Evolutionary conservation across 2,888 invertebrate species (phyloP).

Genomic region (Orthosia cruda): DNA sequence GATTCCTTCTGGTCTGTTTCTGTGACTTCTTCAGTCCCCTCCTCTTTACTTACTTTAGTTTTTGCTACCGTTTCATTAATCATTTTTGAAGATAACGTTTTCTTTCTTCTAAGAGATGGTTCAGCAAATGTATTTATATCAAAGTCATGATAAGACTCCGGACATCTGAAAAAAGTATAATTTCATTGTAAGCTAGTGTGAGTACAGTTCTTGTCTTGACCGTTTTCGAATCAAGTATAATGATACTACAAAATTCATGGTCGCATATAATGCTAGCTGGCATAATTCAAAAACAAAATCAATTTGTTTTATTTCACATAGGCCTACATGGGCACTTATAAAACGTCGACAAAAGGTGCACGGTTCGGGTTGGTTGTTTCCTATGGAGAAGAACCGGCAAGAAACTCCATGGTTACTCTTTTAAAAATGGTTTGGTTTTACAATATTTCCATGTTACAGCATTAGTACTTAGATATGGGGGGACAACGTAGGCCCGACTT

Average conservation of each 20-base stretch:
- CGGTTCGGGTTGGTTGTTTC: no score
- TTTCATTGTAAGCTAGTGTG: background rate
- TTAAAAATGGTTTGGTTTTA: no score
- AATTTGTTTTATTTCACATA: no score
- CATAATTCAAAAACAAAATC: no score
- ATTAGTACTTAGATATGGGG: no score
- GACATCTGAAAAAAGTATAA: constrained; percentile 41
- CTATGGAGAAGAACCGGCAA: no score
- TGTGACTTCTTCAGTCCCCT: background rate
- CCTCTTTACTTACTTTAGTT: background rate
- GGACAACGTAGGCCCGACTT: no score
- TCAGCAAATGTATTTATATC: constrained; percentile 20
- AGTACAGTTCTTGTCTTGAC: background rate
- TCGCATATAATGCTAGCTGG: no score
- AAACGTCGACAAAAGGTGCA: no score
- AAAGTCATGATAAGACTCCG: constrained; percentile 54
- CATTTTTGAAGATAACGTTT: background rate
- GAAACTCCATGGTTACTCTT: no score
- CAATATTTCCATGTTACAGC: no score
- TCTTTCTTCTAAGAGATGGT: background rate
- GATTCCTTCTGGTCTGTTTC: background rate
- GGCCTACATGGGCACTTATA: no score
- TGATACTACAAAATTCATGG: background rate
- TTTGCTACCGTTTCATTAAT: background rate
- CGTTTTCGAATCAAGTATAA: background rate